Percentiles rank a stretch among this genome's conserved stretches.
These are phyloP conservation scores for Bucorvus abyssinicus DNA, from an alignment of 2,797 vertebrate genomes.

Conservation along the genomic window DNA sequence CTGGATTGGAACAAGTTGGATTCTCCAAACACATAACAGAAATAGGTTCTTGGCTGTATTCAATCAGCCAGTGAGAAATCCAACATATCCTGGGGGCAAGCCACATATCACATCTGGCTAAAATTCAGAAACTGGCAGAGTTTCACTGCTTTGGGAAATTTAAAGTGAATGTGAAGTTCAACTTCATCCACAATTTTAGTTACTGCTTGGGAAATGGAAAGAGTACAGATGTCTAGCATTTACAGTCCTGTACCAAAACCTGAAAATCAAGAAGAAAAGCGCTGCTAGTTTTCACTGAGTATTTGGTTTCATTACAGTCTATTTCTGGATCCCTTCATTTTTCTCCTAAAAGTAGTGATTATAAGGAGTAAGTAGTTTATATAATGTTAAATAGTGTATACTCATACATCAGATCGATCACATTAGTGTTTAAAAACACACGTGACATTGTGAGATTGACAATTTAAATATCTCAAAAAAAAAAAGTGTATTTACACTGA, in stretches of 20 bases:
- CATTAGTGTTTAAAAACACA: background rate
- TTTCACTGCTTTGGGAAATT: constrained; percentile 61
- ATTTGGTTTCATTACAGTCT: constrained; percentile 39
- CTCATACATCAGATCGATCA: background rate
- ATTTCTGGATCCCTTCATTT: constrained; percentile 28
- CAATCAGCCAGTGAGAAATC: background rate
- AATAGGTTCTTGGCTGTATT: constrained; percentile 23
- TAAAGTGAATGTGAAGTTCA: constrained; percentile 64
- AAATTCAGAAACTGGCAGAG: constrained; percentile 57
- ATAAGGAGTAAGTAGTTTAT: background rate
- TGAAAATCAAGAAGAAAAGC: constrained; percentile 55
- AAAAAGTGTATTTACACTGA: background rate
- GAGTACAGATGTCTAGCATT: constrained; percentile 53
- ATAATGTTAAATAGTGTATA: background rate
- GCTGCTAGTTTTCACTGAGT: background rate
- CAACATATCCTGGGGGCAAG: constrained; percentile 16
- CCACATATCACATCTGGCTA: constrained; percentile 54
- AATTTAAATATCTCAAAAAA: background rate
- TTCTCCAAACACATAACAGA: background rate
- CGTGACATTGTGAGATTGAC: background rate
- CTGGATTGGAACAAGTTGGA: background rate
- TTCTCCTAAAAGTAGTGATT: constrained; percentile 12
- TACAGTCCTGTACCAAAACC: constrained; percentile 39
- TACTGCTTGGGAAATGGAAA: constrained; percentile 51
- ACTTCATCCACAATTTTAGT: constrained; percentile 61